These are phyloP conservation scores for Taeniopygia guttata DNA, from an alignment of 2,797 vertebrate genomes.

Conservation along the genomic window DNA sequence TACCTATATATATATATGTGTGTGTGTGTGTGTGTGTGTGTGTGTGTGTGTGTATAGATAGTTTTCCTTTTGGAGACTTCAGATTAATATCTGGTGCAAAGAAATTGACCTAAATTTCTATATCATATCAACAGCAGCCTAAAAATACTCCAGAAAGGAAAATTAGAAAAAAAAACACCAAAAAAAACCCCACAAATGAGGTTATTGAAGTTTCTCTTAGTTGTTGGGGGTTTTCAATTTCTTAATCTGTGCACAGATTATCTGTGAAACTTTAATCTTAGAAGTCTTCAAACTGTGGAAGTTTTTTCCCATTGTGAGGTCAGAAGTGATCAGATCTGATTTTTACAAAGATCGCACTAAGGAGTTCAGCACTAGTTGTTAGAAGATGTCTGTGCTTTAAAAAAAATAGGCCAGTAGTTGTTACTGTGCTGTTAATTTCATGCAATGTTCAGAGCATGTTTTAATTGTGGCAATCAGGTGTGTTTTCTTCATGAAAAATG, in stretches of 20 bases:
- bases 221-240: not conserved
- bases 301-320: not conserved
- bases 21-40: no score
- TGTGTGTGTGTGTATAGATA: not conserved
- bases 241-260: constrained; percentile 15
- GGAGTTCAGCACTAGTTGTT: constrained; percentile 11
- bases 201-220: not conserved
- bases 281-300: not conserved
- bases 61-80: constrained; percentile 17
- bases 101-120: constrained; percentile 17
- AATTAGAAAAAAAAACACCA: not conserved
- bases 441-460: constrained; percentile 27
- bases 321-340: constrained; percentile 28
- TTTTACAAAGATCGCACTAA: not conserved
- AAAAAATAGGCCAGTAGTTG: constrained; percentile 32
- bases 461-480: not conserved
- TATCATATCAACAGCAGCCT: not conserved
- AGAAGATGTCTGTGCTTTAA: not conserved
- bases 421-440: constrained; percentile 26
- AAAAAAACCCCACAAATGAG: not conserved
- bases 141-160: not conserved
- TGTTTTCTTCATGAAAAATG: constrained; percentile 1
- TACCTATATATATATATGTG: no score
- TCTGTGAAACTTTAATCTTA: constrained; percentile 17
- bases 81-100: not conserved